phyloP scores from a whole-genome alignment of 1,140 invertebrate genomes.

The Leptinotarsa lineolata region DNA sequence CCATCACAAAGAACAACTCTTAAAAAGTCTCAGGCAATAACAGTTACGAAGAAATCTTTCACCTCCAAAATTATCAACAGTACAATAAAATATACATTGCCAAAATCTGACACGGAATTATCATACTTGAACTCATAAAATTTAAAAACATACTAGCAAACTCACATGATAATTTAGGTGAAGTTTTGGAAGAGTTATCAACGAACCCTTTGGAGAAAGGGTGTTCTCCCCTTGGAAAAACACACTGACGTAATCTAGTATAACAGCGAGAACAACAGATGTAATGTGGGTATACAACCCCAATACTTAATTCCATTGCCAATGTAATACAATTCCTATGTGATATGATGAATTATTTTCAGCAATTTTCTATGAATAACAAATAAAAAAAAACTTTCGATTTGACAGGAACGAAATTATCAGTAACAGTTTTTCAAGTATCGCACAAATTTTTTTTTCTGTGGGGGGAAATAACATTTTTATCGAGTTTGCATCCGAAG shows the following conservation, averaged over 20 bases:
- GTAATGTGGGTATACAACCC: not conserved
- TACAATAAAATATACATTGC: too few species aligned
- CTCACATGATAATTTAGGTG: not conserved
- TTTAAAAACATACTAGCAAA: not conserved
- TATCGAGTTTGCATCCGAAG: not conserved
- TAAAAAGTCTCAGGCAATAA: not conserved
- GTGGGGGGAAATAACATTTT: not conserved
- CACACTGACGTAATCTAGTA: not conserved
- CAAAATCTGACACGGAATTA: not conserved
- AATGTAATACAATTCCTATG: not conserved
- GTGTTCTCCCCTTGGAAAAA: not conserved
- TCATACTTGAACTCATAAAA: not conserved
- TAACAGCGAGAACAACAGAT: not conserved
- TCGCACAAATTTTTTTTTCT: not conserved
- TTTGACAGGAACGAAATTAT: not conserved
- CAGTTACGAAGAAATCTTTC: not conserved
- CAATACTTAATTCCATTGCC: not conserved
- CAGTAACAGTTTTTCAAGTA: not conserved
- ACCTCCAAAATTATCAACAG: not conserved
- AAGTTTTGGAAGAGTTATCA: not conserved
- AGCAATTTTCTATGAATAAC: not conserved
- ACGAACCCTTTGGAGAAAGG: not conserved
- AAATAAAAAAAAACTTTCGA: not conserved
- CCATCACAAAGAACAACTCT: too few species aligned
- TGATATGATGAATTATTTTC: not conserved